Evolutionary conservation across 2,888 invertebrate species (phyloP).

Genomic region (Agrypnus murinus): DNA sequence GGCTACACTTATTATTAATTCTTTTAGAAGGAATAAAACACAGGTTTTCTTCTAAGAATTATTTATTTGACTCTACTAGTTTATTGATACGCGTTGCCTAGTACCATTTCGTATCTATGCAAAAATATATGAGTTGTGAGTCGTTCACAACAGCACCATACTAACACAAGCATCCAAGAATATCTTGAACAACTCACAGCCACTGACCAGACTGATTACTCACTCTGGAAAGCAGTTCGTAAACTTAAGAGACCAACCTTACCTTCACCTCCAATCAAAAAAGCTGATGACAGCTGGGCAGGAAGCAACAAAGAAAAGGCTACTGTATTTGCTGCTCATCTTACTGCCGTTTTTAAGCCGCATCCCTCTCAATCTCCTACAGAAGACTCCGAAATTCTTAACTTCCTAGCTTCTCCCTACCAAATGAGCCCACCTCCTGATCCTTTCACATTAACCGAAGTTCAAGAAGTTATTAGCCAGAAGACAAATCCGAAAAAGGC

Average conservation of each 20-base stretch:
- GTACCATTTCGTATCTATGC: no score
- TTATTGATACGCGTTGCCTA: no score
- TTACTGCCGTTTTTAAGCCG: slow-evolving; percentile 53
- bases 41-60: no score
- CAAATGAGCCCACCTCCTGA: slow-evolving; percentile 41
- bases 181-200: slow-evolving; percentile 39
- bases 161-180: slow-evolving; percentile 31
- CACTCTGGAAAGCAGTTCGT: slow-evolving; percentile 55
- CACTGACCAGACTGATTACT: slow-evolving; percentile 44
- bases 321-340: slow-evolving; percentile 50
- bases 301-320: slow-evolving; percentile 53
- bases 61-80: no score
- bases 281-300: slow-evolving; percentile 52
- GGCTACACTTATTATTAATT: no score
- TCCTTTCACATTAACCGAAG: slow-evolving; percentile 28
- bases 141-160: no score
- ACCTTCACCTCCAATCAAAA: slow-evolving; percentile 47
- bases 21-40: no score
- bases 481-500: slow-evolving; percentile 46
- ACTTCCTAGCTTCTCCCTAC: slow-evolving; percentile 31
- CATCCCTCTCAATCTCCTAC: slow-evolving; percentile 33
- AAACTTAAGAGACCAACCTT: slow-evolving; percentile 47
- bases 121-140: no score
- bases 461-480: slow-evolving; percentile 34
- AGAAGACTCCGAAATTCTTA: slow-evolving; percentile 40